A percentile compares a stretch with the other conserved stretches of the same genome.
Evolutionary conservation across 1,140 invertebrate species (phyloP).

Genomic region (Panulirus ornatus): DNA sequence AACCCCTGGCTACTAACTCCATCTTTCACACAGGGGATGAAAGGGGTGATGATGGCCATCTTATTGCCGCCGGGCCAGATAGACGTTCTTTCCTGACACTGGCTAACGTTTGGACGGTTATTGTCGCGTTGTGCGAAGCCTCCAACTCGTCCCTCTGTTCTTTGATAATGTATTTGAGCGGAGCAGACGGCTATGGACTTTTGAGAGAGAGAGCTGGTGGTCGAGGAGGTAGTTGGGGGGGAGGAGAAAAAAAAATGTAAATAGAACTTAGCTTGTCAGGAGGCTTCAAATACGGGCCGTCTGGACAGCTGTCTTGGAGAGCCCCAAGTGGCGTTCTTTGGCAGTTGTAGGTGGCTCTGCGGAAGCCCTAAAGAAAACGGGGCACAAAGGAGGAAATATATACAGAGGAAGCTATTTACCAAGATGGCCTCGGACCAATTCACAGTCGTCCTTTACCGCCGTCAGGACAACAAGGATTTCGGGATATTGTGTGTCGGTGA

Average conservation of each 20-base stretch:
- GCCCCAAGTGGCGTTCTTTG: not conserved
- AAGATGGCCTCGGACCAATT: not conserved
- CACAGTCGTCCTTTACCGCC: too few species aligned
- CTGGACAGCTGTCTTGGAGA: slow-evolving; percentile 1
- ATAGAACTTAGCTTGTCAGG: slow-evolving; percentile 1
- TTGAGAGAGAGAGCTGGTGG: not conserved
- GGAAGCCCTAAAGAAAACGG: not conserved
- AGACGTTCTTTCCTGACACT: not conserved
- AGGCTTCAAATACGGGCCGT: not conserved
- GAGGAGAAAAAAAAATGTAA: not conserved
- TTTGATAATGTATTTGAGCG: not conserved
- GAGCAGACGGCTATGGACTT: not conserved
- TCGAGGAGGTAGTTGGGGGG: too few species aligned
- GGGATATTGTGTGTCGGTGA: too few species aligned
- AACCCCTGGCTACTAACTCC: too few species aligned
- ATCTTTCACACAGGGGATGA: not conserved
- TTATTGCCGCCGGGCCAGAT: not conserved
- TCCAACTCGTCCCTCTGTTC: not conserved
- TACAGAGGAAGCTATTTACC: slow-evolving; percentile 2
- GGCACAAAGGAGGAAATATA: not conserved
- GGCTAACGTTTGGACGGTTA: not conserved
- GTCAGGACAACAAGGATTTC: too few species aligned
- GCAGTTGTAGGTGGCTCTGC: not conserved
- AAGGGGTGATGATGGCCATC: not conserved
- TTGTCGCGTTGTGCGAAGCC: not conserved